Base-by-base conservation (phyloP, 2,113 vertebrate genomes). In the Gila orcuttii region DNA sequence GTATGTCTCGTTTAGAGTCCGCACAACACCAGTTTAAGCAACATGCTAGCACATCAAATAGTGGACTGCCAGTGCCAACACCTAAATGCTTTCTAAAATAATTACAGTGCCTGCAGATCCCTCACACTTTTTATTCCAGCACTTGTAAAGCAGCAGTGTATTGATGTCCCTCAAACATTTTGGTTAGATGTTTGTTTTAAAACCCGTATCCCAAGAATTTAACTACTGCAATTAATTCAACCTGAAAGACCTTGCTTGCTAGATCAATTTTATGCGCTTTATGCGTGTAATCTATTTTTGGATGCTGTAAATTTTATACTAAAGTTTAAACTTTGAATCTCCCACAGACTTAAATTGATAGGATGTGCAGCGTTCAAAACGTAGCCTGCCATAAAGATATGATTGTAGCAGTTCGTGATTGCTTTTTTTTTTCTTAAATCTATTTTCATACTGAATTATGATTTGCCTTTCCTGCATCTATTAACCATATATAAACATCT, bases 21-120 rank as follows among this genome's bases (percentile, higher is more conserved):
- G 5, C 60, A 68, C 39, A 80, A 64, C n/a, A 64, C 6, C 33
- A 8, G 33, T 25, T 59, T 39, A 79, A 62, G 12, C 79, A 81
- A 7, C 17, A 33, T 31, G 60, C 60, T 68, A 50, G 21, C 39
- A 81, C 79, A 31, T 77, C 45, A 77, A 55, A 77, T 77, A 66
- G 42, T 66, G 15, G 2, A 68, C 19, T 69, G 42, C 45, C 79
- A 82, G 36, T 69, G 42, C 45, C 79, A 82, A 52, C 79, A 82
- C 74, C 9, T 68, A 68, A 66, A 68, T 47, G 25, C 28, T 52
- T 21, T 33, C 45, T 52, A 52, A 82, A 82, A 36, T 52, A 82
- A 52, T 82, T 69, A 55, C 11, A 69, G 19, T 23, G 17, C 36
- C 19, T 23, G 1, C 59, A 64, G 5, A 64, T 28, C 7, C 9